These are phyloP conservation scores for Pterostichus niger DNA, from an alignment of 2,888 invertebrate species.

Conservation along the genomic window DNA sequence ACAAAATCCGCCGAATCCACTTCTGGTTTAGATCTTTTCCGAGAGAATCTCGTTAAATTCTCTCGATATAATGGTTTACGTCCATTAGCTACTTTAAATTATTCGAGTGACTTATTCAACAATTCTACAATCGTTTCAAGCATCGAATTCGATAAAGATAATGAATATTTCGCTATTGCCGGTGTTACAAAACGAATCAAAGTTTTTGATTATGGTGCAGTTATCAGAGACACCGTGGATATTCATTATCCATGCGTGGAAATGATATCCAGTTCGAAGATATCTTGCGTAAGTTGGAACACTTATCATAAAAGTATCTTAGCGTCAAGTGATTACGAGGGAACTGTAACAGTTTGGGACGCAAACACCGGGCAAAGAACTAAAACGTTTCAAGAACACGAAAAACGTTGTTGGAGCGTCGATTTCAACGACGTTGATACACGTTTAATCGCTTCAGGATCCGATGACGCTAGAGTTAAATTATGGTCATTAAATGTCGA, in stretches of 20 bases:
- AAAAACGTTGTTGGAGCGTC: constrained; percentile 97
- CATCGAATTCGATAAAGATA: constrained; percentile 97
- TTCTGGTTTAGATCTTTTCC: constrained; percentile 86
- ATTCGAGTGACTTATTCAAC: constrained; percentile 93
- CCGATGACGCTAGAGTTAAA: constrained; percentile 95
- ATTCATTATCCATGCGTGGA: constrained; percentile 95
- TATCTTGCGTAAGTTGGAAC: constrained; percentile 97
- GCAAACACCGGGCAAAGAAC: constrained; percentile 87
- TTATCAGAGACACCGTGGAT: constrained; percentile 91
- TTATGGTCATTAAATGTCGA: constrained; percentile 94
- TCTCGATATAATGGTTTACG: constrained; percentile 88
- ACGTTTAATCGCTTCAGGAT: constrained; percentile 92
- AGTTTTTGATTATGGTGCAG: constrained; percentile 93
- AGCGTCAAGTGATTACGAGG: constrained; percentile 96
- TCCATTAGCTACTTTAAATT: constrained; percentile 92
- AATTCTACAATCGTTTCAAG: constrained; percentile 93
- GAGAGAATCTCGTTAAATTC: constrained; percentile 92
- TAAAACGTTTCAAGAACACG: constrained; percentile 91
- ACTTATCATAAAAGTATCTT: constrained; percentile 91
- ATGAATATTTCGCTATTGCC: constrained; percentile 96
- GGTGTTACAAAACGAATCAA: constrained; percentile 97
- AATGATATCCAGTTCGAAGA: constrained; percentile 95
- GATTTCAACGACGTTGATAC: constrained; percentile 96
- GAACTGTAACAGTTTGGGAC: constrained; percentile 96
- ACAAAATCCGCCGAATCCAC: constrained; percentile 71